A percentile compares a stretch with the other conserved stretches of the same genome.
Evolutionary conservation across 1,140 invertebrate species (phyloP).

Genomic region (Ericerus pela): DNA sequence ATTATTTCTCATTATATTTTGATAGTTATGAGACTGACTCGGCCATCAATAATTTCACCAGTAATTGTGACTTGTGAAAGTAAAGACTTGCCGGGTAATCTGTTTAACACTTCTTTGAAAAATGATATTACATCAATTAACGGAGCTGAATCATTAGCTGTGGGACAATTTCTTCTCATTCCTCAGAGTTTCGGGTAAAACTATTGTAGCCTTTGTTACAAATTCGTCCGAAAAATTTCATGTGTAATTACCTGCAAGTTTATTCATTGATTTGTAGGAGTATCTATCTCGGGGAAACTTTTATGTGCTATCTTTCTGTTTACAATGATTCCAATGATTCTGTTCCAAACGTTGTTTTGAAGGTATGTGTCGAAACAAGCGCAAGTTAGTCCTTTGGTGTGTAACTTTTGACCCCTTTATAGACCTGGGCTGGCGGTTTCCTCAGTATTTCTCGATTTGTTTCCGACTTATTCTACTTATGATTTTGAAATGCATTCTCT

Average conservation of each 20-base stretch:
- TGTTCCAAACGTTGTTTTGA: slow-evolving; percentile 66
- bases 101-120: slow-evolving; percentile 57
- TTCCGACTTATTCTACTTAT: too few species aligned
- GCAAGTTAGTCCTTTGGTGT: too few species aligned
- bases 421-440: too few species aligned
- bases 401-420: too few species aligned
- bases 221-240: too few species aligned
- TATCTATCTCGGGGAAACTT: slow-evolving; percentile 86
- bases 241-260: not conserved
- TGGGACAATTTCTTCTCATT: slow-evolving; percentile 75
- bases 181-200: slow-evolving; percentile 89
- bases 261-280: slow-evolving; percentile 41
- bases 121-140: slow-evolving; percentile 58
- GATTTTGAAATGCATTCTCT: slow-evolving; percentile 13
- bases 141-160: slow-evolving; percentile 63
- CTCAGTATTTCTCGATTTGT: too few species aligned
- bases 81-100: slow-evolving; percentile 64
- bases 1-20: slow-evolving; percentile 22
- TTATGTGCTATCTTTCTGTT: slow-evolving; percentile 92
- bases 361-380: slow-evolving; percentile 38
- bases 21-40: slow-evolving; percentile 80
- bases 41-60: slow-evolving; percentile 65
- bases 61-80: slow-evolving; percentile 65
- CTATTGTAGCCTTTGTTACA: not conserved
- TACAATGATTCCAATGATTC: slow-evolving; percentile 80